phyloP scores from a whole-genome alignment of 2,113 vertebrate species.

The Nothobranchius kuhntae region DNA sequence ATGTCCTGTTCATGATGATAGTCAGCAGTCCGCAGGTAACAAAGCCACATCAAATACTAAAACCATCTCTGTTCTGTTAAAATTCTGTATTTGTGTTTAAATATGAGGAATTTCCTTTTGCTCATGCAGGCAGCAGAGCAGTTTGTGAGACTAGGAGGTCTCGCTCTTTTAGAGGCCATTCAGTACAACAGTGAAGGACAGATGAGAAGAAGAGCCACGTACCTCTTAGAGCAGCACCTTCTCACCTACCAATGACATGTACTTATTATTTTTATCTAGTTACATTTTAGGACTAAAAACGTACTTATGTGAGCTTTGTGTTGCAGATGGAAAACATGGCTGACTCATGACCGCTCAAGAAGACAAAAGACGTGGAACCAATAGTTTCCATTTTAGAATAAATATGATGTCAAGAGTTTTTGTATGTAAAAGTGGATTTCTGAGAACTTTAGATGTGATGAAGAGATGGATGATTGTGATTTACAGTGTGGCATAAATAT shows the following conservation, averaged over 20 bases:
- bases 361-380: background rate
- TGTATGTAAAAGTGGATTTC: background rate
- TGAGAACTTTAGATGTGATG: background rate
- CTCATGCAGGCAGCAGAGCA: constrained; percentile 78
- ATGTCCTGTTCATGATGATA: constrained; percentile 86
- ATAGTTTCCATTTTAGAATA: background rate
- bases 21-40: constrained; percentile 80
- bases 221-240: constrained; percentile 69
- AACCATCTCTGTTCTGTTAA: background rate
- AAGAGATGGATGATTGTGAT: background rate
- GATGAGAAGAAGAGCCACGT: constrained; percentile 76
- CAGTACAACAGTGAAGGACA: constrained; percentile 79
- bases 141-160: constrained; percentile 79
- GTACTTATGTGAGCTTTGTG: constrained; percentile 5
- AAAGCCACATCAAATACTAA: background rate
- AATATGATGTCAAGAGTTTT: background rate
- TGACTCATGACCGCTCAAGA: background rate
- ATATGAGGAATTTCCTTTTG: background rate
- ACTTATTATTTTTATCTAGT: background rate
- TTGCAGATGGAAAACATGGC: constrained; percentile 33
- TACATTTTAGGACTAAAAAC: background rate
- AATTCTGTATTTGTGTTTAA: no score
- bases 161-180: constrained; percentile 80
- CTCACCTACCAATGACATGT: constrained; percentile 10
- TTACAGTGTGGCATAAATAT: background rate